Percentiles rank a stretch among this genome's conserved stretches.
Evolutionary conservation across 2,797 vertebrate species (phyloP).

Genomic region (Lemur catta): DNA sequence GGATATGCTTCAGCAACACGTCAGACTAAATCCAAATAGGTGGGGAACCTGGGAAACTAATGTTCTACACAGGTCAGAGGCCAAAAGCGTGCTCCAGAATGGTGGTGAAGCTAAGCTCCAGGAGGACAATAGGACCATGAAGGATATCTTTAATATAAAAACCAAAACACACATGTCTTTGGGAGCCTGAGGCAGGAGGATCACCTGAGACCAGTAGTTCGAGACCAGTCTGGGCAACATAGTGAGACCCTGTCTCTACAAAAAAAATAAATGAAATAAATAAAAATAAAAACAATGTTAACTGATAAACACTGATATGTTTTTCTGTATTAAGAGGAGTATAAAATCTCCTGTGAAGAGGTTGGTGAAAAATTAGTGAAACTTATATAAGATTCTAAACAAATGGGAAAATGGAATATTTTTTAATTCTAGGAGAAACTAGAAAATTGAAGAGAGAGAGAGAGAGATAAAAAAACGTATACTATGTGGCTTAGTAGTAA

Average conservation of each 20-base stretch:
- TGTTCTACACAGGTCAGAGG: not conserved
- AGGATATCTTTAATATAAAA: not conserved
- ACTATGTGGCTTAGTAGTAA: not conserved
- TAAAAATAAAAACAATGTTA: not conserved
- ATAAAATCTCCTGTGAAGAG: not conserved
- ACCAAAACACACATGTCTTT: not conserved
- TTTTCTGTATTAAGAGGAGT: not conserved
- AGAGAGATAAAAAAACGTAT: not conserved
- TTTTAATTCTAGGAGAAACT: not conserved
- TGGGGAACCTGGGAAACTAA: not conserved
- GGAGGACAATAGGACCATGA: not conserved
- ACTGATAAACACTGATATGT: not conserved
- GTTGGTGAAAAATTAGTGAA: not conserved
- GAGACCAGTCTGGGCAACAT: not conserved
- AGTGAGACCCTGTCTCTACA: not conserved
- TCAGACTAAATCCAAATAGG: not conserved
- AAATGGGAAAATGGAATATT: not conserved
- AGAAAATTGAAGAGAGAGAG: not conserved
- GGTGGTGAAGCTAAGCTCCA: not conserved
- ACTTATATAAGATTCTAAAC: not conserved
- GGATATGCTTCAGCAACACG: not conserved
- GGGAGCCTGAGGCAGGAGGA: not conserved
- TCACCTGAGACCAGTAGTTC: not conserved
- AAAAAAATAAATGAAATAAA: not conserved
- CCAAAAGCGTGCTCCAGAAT: not conserved